Conservation (phyloP, 2,797 vertebrate species). For the Chelmon rostratus region DNA sequence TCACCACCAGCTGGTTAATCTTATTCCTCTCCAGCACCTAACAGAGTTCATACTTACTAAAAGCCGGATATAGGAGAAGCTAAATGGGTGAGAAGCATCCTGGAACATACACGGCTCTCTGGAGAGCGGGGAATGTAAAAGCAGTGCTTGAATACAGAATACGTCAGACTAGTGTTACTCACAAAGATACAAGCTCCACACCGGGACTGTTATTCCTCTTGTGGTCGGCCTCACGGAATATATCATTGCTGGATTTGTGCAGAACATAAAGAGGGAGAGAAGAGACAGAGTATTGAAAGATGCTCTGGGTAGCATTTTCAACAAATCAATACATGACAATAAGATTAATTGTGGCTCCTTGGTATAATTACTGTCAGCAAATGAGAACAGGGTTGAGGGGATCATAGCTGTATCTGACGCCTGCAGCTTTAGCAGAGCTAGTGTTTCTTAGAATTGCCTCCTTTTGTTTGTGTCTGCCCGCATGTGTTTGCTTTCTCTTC, state of each 20-base stretch:
- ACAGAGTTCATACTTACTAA: constrained; percentile 63
- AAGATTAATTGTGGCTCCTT: constrained; percentile 25
- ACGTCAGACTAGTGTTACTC: not conserved
- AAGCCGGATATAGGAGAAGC: constrained; percentile 28
- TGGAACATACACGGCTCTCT: constrained; percentile 15
- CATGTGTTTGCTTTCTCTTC: constrained; percentile 23
- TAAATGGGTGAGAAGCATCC: constrained; percentile 17
- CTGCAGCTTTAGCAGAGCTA: not conserved
- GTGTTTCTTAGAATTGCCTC: not conserved
- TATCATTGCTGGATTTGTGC: not conserved
- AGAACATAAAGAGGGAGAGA: not conserved
- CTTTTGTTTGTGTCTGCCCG: not conserved
- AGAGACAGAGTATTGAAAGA: not conserved
- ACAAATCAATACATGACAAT: constrained; percentile 3
- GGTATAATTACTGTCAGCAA: constrained; percentile 8
- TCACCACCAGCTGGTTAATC: constrained; percentile 49
- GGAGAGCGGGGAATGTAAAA: not conserved
- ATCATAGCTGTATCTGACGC: not conserved
- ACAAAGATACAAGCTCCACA: not conserved
- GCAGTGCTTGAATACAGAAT: constrained; percentile 12
- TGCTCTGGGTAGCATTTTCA: not conserved
- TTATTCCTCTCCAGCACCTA: constrained; percentile 35
- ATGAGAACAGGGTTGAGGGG: constrained; percentile 18
- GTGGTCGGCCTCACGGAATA: not conserved
- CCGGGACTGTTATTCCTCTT: not conserved